Conservation (phyloP, 2,888 invertebrate genomes). For the Oxytorus armatus region DNA sequence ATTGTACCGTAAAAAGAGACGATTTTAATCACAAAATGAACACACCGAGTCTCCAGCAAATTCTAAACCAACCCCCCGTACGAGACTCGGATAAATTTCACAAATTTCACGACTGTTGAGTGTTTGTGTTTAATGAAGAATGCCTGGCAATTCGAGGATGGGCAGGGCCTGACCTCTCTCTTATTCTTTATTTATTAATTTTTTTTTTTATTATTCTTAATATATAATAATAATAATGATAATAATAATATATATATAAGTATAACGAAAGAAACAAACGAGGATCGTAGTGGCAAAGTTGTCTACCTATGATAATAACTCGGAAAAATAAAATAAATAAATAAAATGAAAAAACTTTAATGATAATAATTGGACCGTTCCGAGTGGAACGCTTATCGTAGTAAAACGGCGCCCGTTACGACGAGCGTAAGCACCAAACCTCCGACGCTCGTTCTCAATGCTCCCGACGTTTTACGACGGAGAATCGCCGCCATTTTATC, state of each 20-base stretch:
- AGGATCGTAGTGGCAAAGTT: conserved; percentile 71
- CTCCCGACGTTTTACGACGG: conserved; percentile 88
- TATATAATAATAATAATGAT: too few relatives aligned
- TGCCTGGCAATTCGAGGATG: conserved; percentile 31
- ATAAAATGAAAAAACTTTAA: conserved; percentile 80
- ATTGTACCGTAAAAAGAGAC: too few relatives aligned
- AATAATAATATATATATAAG: conserved; percentile 21
- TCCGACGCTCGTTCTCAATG: conserved; percentile 74
- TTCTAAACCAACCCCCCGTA: too few relatives aligned
- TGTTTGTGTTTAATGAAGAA: conserved; percentile 17
- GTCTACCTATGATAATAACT: conserved; percentile 80
- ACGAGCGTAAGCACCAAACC: conserved; percentile 78
- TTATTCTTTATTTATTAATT: conserved; percentile 5
- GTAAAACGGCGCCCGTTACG: conserved; percentile 78
- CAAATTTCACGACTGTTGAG: too few relatives aligned
- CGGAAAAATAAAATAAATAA: too few relatives aligned
- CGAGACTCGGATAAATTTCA: conserved; percentile 9
- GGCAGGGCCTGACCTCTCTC: conserved; percentile 38
- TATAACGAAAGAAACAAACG: conserved; percentile 57
- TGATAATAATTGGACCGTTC: conserved; percentile 79
- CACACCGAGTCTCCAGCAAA: too few relatives aligned
- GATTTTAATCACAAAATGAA: too few relatives aligned
- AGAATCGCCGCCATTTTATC: conserved; percentile 96
- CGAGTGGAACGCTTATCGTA: conserved; percentile 79
- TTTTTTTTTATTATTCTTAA: too few relatives aligned